phyloP scores from a whole-genome alignment of 2,888 invertebrate species.

The Drosophila acutilabella region DNA sequence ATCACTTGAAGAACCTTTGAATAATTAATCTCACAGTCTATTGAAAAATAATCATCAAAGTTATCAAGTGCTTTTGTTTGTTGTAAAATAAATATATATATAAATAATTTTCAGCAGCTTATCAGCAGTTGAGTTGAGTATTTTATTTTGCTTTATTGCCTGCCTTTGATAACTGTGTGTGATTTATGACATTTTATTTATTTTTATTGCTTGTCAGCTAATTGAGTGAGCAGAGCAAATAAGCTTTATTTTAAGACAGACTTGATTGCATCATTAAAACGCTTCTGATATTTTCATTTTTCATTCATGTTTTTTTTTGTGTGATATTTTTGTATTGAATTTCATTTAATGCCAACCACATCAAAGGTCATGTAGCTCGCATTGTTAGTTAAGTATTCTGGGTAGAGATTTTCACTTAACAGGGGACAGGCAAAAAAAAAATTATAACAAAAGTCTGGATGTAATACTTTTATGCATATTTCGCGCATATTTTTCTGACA shows the following conservation, averaged over 20 bases:
- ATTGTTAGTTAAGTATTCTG: conserved; percentile 33
- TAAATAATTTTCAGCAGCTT: conserved; percentile 11
- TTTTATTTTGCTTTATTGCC: background rate
- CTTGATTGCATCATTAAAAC: conserved; percentile 16
- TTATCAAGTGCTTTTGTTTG: background rate
- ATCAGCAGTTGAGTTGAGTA: conserved; percentile 28
- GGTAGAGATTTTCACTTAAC: conserved; percentile 12
- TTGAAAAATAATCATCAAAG: background rate
- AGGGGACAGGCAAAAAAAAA: background rate
- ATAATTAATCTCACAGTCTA: too few relatives aligned
- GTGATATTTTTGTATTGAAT: background rate
- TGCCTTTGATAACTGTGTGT: background rate
- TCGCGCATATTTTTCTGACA: conserved; percentile 80
- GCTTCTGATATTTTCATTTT: conserved; percentile 7
- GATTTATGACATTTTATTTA: conserved; percentile 12
- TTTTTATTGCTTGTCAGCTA: conserved; percentile 30
- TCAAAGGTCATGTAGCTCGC: conserved; percentile 28
- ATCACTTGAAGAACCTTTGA: too few relatives aligned
- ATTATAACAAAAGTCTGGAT: conserved; percentile 63
- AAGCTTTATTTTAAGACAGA: conserved; percentile 3
- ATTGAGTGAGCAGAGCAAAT: conserved; percentile 24
- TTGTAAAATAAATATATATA: background rate
- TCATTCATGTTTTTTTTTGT: background rate
- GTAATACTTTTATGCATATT: conserved; percentile 80
- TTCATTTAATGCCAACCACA: conserved; percentile 18